phyloP scores from a whole-genome alignment of 2,797 vertebrate genomes.

The Gouania willdenowi region DNA sequence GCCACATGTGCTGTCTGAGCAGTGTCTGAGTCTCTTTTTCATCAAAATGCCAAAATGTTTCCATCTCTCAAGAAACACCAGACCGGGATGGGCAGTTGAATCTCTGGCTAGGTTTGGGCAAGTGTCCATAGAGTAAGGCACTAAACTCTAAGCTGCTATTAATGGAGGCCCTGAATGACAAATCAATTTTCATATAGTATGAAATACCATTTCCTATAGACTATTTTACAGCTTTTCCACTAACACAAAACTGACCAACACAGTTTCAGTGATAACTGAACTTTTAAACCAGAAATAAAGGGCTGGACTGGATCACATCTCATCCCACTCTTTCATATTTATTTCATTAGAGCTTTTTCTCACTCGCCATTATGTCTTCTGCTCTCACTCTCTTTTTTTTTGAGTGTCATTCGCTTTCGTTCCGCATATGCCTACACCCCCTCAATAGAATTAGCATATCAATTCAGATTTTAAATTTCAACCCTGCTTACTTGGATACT shows the following conservation, averaged over 20 bases:
- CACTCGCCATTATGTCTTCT: conserved; percentile 33
- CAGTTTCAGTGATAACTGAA: conserved; percentile 26
- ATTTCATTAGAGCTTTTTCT: conserved; percentile 39
- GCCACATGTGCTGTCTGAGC: too few species aligned
- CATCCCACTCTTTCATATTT: conserved; percentile 36
- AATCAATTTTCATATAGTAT: too few species aligned
- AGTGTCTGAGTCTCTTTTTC: too few species aligned
- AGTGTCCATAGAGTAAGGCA: too few species aligned
- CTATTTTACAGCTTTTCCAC: too few species aligned
- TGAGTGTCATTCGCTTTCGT: conserved; percentile 44
- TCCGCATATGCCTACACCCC: conserved; percentile 70
- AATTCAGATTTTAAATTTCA: conserved; percentile 54
- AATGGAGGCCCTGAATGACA: too few species aligned
- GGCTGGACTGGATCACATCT: conserved; percentile 21
- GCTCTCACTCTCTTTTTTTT: conserved; percentile 45
- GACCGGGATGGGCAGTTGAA: too few species aligned
- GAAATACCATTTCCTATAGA: too few species aligned
- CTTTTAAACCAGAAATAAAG: conserved; percentile 26
- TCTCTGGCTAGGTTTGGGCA: too few species aligned
- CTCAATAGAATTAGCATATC: conserved; percentile 75
- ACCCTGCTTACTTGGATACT: conserved; percentile 36
- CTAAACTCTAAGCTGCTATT: too few species aligned
- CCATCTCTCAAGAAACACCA: too few species aligned
- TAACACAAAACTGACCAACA: conserved; percentile 26
- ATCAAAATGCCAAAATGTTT: too few species aligned